Conservation (phyloP, 2,888 invertebrate genomes). For the Sinodicranocentrus sp. region DNA sequence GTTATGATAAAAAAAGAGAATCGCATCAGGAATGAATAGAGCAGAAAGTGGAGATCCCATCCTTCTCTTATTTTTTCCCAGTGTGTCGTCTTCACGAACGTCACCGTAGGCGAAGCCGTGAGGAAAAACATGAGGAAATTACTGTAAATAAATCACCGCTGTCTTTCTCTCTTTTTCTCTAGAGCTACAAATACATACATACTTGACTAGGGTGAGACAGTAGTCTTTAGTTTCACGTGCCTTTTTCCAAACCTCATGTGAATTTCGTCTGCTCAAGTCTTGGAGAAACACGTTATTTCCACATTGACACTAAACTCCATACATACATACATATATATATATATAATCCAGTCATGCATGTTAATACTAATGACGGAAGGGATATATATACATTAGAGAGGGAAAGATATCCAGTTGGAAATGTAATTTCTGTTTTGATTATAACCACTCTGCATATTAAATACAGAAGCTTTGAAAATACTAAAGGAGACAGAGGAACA, state of each 20-base stretch:
- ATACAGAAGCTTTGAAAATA: too few species aligned
- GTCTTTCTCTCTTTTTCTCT: slow-evolving; percentile 48
- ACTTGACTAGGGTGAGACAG: too few species aligned
- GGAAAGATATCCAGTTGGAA: not conserved
- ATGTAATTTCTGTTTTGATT: not conserved
- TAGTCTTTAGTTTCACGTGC: slow-evolving; percentile 42
- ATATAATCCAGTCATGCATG: slow-evolving; percentile 1
- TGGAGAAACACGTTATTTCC: slow-evolving; percentile 33
- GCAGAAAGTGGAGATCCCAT: not conserved
- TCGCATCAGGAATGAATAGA: slow-evolving; percentile 7
- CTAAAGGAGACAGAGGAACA: too few species aligned
- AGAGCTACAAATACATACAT: too few species aligned
- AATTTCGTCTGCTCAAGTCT: slow-evolving; percentile 31
- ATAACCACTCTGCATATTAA: not conserved
- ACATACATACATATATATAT: too few species aligned
- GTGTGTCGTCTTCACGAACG: slow-evolving; percentile 28
- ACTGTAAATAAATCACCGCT: slow-evolving; percentile 67
- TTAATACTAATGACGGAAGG: slow-evolving; percentile 13
- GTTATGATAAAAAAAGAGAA: too few species aligned
- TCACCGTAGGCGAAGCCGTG: slow-evolving; percentile 56
- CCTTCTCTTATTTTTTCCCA: not conserved
- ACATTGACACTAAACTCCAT: slow-evolving; percentile 35
- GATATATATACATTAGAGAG: not conserved
- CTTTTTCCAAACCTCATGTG: slow-evolving; percentile 30
- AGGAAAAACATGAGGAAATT: slow-evolving; percentile 66